Percentiles rank a stretch among this genome's conserved stretches.
Conservation (phyloP, 2,797 vertebrate species). For the Gila robusta region DNA sequence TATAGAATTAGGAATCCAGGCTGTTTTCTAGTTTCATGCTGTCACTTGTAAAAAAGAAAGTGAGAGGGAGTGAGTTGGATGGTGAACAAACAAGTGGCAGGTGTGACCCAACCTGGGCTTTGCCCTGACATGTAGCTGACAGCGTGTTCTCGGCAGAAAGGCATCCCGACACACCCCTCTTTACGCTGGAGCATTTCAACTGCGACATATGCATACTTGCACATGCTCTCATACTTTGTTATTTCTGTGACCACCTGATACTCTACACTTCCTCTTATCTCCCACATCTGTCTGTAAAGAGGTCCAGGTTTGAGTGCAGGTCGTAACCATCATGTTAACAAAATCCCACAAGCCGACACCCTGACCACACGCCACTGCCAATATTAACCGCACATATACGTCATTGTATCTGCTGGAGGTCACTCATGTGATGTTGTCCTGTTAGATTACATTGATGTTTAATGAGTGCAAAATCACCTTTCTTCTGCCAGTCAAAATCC, state of each 20-base stretch:
- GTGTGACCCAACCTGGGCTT: slow-evolving; percentile 61
- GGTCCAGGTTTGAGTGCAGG: not conserved
- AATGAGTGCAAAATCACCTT: not conserved
- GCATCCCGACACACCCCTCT: slow-evolving; percentile 50
- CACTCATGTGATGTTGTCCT: not conserved
- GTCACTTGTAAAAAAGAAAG: slow-evolving; percentile 16
- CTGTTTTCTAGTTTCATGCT: slow-evolving; percentile 13
- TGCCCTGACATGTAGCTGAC: slow-evolving; percentile 60
- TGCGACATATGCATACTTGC: slow-evolving; percentile 39
- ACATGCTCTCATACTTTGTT: slow-evolving; percentile 39
- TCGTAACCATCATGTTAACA: not conserved
- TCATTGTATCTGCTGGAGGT: not conserved
- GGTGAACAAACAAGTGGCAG: slow-evolving; percentile 54
- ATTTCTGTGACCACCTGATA: slow-evolving; percentile 20
- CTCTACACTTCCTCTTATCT: slow-evolving; percentile 12
- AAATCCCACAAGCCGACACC: not conserved
- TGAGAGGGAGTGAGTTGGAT: slow-evolving; percentile 3
- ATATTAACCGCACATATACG: not conserved
- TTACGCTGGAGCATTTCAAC: slow-evolving; percentile 6
- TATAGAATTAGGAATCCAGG: not conserved
- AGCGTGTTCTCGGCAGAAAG: slow-evolving; percentile 38
- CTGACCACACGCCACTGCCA: not conserved
- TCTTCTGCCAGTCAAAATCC: slow-evolving; percentile 6
- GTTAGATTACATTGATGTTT: not conserved
- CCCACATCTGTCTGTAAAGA: not conserved